These are phyloP conservation scores for Podotricha telesiphe DNA, from an alignment of 2,888 invertebrate genomes.

Conservation along the genomic window DNA sequence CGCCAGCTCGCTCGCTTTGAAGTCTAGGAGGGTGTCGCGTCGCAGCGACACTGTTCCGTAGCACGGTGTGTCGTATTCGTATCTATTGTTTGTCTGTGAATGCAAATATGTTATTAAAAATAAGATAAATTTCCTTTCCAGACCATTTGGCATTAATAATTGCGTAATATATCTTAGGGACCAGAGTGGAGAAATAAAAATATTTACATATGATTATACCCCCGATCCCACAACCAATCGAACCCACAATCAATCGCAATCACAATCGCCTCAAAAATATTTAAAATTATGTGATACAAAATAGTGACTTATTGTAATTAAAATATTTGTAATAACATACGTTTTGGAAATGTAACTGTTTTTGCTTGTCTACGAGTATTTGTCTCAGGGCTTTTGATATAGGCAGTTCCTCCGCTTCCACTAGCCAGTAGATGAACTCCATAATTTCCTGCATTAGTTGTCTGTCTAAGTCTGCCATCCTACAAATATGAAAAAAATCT, in stretches of 20 bases:
- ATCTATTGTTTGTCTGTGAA: constrained; percentile 71
- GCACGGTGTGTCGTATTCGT: constrained; percentile 75
- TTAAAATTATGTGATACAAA: too few species aligned
- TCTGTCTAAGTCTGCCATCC: constrained; percentile 93
- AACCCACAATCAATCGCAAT: too few species aligned
- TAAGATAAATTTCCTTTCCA: too few species aligned
- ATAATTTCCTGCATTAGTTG: constrained; percentile 91
- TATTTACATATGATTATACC: too few species aligned
- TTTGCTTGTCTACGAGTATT: constrained; percentile 94
- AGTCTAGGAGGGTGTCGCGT: constrained; percentile 90
- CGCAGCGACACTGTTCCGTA: constrained; percentile 73
- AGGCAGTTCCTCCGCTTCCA: constrained; percentile 95
- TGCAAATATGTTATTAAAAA: too few species aligned
- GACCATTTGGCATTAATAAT: too few species aligned
- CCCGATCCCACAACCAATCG: too few species aligned
- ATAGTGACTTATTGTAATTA: too few species aligned
- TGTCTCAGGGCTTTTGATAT: constrained; percentile 95
- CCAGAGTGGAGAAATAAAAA: too few species aligned
- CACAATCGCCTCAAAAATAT: too few species aligned
- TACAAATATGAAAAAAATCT: constrained; percentile 57
- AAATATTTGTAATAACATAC: constrained; percentile 51
- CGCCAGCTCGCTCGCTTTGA: constrained; percentile 97
- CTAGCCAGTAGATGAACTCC: constrained; percentile 96
- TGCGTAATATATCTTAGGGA: too few species aligned
- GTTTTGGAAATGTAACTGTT: constrained; percentile 82